Conservation (phyloP, 1,140 invertebrate species). For the Cataglyphis hispanica region DNA sequence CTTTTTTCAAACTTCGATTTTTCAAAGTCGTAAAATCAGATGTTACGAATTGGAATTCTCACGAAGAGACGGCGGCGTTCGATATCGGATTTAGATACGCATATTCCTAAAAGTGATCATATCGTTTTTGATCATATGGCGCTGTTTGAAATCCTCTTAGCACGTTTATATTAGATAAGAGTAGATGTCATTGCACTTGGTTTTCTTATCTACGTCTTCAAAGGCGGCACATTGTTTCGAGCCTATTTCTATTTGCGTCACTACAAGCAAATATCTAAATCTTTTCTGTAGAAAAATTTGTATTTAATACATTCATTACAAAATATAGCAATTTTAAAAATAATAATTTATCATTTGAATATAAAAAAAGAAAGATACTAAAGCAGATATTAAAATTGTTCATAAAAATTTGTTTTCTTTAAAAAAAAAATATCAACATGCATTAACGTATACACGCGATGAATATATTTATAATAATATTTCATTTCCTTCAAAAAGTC, state of each 20-base stretch:
- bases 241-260: constrained; percentile 5
- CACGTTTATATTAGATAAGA: constrained; percentile 49
- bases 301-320: constrained; percentile 6
- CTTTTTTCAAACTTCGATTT: constrained; percentile 36
- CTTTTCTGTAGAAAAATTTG: background rate
- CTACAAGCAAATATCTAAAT: background rate
- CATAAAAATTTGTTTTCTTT: background rate
- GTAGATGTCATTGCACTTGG: constrained; percentile 19
- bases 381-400: constrained; percentile 13
- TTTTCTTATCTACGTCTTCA: constrained; percentile 45
- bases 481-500: background rate
- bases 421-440: too few relatives aligned
- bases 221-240: constrained; percentile 34
- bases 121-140: constrained; percentile 21
- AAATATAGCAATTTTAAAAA: background rate
- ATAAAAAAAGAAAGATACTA: background rate
- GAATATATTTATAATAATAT: too few relatives aligned
- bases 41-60: constrained; percentile 21
- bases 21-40: constrained; percentile 16
- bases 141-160: constrained; percentile 34
- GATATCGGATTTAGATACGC: constrained; percentile 20
- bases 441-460: background rate
- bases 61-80: constrained; percentile 8
- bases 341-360: background rate
- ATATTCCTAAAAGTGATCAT: constrained; percentile 12